A percentile compares a stretch with the other conserved stretches of the same genome.
phyloP scores from a whole-genome alignment of 1,140 invertebrate species.

The Procambarus clarkii region DNA sequence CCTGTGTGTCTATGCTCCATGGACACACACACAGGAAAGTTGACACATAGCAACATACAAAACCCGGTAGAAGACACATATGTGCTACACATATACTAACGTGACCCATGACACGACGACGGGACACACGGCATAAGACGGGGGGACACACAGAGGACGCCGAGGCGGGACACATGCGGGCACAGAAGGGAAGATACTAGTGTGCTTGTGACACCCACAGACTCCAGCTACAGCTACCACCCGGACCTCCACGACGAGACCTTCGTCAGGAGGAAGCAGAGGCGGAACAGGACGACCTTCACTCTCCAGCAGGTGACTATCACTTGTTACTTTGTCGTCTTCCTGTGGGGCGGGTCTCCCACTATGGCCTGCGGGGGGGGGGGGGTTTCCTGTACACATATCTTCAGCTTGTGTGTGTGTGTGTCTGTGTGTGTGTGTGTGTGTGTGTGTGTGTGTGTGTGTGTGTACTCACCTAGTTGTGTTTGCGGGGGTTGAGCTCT shows the following conservation, averaged over 20 bases:
- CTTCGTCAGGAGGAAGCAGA: conserved; percentile 95
- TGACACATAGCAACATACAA: background rate
- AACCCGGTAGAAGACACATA: no score
- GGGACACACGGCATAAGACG: background rate
- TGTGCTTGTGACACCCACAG: conserved; percentile 38
- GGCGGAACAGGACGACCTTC: conserved; percentile 96
- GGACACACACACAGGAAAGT: background rate
- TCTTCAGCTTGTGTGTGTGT: no score
- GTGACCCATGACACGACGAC: background rate
- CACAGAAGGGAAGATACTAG: background rate
- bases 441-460: no score
- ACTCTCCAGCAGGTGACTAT: conserved; percentile 91
- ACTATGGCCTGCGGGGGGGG: no score
- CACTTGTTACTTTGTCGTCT: background rate
- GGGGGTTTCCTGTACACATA: no score
- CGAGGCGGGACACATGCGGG: background rate
- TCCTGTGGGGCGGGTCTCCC: no score
- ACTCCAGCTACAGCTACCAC: conserved; percentile 91
- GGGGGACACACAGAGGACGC: background rate
- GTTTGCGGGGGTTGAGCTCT: no score
- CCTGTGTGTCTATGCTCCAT: no score
- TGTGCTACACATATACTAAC: background rate
- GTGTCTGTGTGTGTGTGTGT: no score
- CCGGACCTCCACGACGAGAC: conserved; percentile 96
- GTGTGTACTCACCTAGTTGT: no score